phyloP scores from a whole-genome alignment of 35 echinoderm and acorn worm genomes.

The Apostichopus parvimensis region DNA sequence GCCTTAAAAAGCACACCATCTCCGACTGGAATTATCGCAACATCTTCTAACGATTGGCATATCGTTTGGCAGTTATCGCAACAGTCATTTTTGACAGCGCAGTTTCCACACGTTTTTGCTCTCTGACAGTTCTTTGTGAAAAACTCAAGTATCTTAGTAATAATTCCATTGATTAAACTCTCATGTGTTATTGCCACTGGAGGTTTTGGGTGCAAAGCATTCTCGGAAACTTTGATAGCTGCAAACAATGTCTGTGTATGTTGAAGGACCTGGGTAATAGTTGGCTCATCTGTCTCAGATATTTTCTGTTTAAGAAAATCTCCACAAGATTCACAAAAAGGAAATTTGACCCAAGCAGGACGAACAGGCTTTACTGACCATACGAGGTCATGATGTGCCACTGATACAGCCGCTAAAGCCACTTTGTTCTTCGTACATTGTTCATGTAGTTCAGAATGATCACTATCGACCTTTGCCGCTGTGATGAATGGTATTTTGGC shows the following conservation, averaged over 20 bases:
- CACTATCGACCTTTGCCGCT: neutral
- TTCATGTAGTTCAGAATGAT: neutral
- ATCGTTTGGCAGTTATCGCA: neutral
- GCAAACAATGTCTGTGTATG: neutral
- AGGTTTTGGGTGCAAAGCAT: neutral
- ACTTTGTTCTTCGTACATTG: neutral
- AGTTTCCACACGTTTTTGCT: neutral
- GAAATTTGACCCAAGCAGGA: neutral
- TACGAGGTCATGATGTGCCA: neutral
- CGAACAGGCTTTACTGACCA: neutral
- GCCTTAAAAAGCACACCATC: constrained; percentile 4
- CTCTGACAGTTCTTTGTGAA: neutral
- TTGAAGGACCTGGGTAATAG: neutral
- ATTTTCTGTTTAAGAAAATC: neutral
- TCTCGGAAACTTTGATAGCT: neutral
- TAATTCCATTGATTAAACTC: neutral
- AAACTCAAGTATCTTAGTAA: neutral
- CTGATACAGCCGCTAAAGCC: neutral
- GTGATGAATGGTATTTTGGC: constrained; percentile 3
- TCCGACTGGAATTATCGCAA: constrained; percentile 1
- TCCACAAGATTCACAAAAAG: neutral
- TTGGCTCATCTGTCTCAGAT: neutral
- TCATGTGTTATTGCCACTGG: neutral
- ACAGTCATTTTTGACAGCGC: neutral
- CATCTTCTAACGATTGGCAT: neutral